Conservation (phyloP, 2,113 vertebrate genomes). For the Pithys albifrons region DNA sequence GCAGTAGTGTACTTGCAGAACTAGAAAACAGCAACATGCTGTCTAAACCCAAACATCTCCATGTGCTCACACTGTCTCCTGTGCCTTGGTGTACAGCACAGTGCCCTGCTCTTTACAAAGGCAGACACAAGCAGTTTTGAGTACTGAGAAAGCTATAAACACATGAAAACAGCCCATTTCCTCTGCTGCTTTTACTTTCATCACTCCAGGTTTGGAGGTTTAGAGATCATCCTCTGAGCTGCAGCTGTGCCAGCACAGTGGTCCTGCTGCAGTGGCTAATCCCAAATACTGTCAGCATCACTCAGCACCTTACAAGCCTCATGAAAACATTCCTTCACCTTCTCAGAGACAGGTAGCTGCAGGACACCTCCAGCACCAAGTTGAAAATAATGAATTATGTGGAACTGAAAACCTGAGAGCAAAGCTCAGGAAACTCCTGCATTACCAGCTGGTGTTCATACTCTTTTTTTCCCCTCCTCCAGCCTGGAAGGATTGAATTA, state of each 20-base stretch:
- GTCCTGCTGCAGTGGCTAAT: not conserved
- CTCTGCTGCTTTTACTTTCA: not conserved
- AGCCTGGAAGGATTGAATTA: not conserved
- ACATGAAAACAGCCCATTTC: not conserved
- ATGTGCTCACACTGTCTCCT: not conserved
- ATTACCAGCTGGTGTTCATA: not conserved
- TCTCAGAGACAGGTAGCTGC: not conserved
- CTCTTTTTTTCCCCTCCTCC: not conserved
- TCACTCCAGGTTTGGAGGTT: not conserved
- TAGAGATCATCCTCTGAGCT: not conserved
- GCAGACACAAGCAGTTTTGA: rapidly evolving
- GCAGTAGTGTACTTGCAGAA: not conserved
- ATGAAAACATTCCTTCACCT: not conserved
- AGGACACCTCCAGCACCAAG: not conserved
- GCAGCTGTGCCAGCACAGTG: not conserved
- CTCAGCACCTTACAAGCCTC: not conserved
- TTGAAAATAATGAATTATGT: not conserved
- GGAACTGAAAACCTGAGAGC: not conserved
- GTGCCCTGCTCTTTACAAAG: not conserved
- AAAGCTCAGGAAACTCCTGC: not conserved
- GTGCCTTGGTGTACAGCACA: not conserved
- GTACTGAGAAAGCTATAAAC: not conserved
- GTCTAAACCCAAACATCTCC: not conserved
- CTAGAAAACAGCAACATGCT: not conserved
- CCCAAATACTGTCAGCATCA: not conserved